Evolutionary conservation across 2,113 vertebrate species (phyloP), one percentile per base, ranked within the genome.

Genomic region (Phyllostomus hastatus): DNA sequence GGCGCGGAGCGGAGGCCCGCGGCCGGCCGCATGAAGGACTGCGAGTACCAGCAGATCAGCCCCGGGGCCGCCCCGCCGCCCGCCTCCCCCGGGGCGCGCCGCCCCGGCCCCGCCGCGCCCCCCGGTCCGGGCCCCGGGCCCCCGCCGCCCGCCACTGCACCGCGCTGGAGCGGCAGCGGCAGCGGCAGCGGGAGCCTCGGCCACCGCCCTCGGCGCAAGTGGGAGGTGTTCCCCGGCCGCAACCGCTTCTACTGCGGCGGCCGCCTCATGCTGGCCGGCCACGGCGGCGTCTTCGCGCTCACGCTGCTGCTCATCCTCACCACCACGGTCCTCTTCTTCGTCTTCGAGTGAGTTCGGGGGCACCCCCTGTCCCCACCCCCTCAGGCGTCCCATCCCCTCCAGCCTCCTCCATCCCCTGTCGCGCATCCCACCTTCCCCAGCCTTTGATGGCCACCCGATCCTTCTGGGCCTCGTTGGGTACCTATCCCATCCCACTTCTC

Each of bases 271-370:
- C 98, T 99, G 86, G 98, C 99, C 41, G 98, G 99, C 84, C 99
- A 99, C 98, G 99, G 98, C 96, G 99, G 99, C 35, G 99, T 99
- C 95, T 99, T 99, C 90, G 99, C 98, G 31, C 98, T 99, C 98
- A 99, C 99, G 43, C 98, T 99, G 97, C 98, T 99, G 97, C 99
- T 99, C 98, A 99, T 99, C 98, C 97, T 99, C 97, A 97, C 98
- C 98, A 99, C 99, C 89, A 99, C 99, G 97, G 98, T 98, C 97
- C 99, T 99, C 98, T 99, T 99, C 98, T 99, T 99, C 98, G 98
- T 99, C 97, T 99, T 99, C 97, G 99, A 99, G 99, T 99, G 98
- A 99, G 99, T 99, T 28, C 14, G 14, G 24, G 64, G 14, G 38
- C 46, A 24, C 52, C 9, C 35, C 17, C 48, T 35, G 10, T 33